Evolutionary conservation across 2,797 vertebrate species (phyloP).

Genomic region (Varecia variegata): DNA sequence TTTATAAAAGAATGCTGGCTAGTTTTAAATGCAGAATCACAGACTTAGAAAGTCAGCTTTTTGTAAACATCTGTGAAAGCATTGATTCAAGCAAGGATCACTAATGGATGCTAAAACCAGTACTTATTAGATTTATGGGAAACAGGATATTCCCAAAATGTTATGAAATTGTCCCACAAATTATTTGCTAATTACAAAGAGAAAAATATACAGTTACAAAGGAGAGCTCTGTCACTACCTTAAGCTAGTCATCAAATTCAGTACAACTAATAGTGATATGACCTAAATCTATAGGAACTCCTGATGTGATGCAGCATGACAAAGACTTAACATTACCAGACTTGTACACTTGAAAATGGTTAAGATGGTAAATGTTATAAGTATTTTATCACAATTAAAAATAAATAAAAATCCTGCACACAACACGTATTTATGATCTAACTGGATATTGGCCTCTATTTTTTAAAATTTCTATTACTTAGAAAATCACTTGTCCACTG

Average conservation of each 20-base stretch:
- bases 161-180: background rate
- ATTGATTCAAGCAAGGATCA: background rate
- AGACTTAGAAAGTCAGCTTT: background rate
- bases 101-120: background rate
- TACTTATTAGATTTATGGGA: background rate
- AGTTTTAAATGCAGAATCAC: background rate
- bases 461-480: conserved; percentile 1
- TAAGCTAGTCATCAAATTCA: background rate
- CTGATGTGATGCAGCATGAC: background rate
- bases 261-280: background rate
- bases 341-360: background rate
- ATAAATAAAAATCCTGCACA: background rate
- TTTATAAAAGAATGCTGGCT: background rate
- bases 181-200: background rate
- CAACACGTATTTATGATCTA: conserved; percentile 6
- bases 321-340: background rate
- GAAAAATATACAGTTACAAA: background rate
- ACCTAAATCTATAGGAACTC: background rate
- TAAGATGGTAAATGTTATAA: background rate
- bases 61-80: background rate
- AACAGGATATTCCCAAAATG: background rate
- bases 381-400: conserved; percentile 23
- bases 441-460: background rate
- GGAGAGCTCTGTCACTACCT: background rate
- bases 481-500: background rate